These are phyloP conservation scores for Uromys caudimaculatus DNA, from an alignment of 2,797 vertebrate genomes.

Conservation along the genomic window DNA sequence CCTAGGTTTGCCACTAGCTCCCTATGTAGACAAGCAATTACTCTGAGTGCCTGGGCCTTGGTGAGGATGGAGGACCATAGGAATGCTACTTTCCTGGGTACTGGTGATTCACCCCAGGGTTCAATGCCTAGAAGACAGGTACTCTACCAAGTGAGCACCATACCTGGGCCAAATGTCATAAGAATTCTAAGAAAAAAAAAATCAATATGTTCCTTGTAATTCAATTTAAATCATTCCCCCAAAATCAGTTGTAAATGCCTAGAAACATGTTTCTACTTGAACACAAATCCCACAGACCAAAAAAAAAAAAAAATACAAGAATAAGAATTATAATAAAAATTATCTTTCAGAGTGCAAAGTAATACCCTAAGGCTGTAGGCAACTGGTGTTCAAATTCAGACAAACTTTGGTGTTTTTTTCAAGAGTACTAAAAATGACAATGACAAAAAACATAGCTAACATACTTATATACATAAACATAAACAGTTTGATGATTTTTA, in stretches of 20 bases:
- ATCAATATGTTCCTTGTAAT: neutral
- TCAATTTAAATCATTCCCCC: neutral
- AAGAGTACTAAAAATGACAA: neutral
- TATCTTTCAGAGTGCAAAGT: constrained; percentile 26
- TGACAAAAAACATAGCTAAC: neutral
- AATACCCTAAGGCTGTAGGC: neutral
- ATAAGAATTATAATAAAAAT: constrained; percentile 28
- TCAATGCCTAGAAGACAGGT: too few species aligned
- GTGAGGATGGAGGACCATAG: neutral
- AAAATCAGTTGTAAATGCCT: constrained; percentile 32
- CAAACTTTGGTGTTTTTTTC: neutral
- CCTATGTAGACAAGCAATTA: neutral
- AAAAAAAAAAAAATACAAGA: neutral
- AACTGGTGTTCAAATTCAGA: neutral
- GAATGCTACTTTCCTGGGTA: neutral
- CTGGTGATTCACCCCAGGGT: neutral
- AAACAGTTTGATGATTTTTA: neutral
- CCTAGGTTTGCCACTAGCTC: neutral
- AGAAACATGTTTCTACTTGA: neutral
- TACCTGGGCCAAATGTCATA: neutral
- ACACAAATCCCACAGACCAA: neutral
- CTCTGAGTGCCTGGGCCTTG: neutral
- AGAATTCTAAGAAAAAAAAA: constrained; percentile 4
- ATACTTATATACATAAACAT: neutral
- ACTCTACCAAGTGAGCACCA: neutral